A percentile compares a stretch with the other conserved stretches of the same genome.
Evolutionary conservation across 2,797 vertebrate genomes (phyloP).

Genomic region (Acipenser ruthenus): DNA sequence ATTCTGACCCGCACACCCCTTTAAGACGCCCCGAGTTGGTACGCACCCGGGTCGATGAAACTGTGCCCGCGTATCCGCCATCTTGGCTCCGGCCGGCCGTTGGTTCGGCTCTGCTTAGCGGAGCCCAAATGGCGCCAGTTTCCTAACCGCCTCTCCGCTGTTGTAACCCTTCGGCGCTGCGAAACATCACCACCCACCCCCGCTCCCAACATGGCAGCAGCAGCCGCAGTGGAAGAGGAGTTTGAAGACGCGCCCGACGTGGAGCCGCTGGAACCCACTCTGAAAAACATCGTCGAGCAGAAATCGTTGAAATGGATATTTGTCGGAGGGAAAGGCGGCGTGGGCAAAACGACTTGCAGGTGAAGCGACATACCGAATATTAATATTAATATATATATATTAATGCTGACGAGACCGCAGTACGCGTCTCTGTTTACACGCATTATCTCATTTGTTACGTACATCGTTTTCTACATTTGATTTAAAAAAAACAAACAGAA

Average conservation of each 20-base stretch:
- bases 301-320: constrained; percentile 93
- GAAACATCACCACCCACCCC: constrained; percentile 20
- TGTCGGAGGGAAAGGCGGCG: constrained; percentile 89
- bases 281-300: constrained; percentile 90
- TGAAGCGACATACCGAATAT: no score
- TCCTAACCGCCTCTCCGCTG: not conserved
- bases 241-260: constrained; percentile 92
- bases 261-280: constrained; percentile 83
- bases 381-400: no score
- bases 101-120: constrained; percentile 33
- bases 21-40: no score
- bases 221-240: constrained; percentile 74
- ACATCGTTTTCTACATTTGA: no score
- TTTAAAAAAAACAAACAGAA: no score
- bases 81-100: constrained; percentile 42
- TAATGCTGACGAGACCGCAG: no score
- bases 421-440: no score
- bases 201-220: constrained; percentile 61
- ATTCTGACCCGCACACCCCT: no score
- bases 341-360: constrained; percentile 96
- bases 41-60: not conserved
- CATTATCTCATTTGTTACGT: no score
- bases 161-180: not conserved
- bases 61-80: constrained; percentile 42
- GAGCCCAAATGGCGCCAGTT: constrained; percentile 32